phyloP scores from a whole-genome alignment of 37 sponge, comb jelly and placozoan species.

The Haliclona indistincta region DNA sequence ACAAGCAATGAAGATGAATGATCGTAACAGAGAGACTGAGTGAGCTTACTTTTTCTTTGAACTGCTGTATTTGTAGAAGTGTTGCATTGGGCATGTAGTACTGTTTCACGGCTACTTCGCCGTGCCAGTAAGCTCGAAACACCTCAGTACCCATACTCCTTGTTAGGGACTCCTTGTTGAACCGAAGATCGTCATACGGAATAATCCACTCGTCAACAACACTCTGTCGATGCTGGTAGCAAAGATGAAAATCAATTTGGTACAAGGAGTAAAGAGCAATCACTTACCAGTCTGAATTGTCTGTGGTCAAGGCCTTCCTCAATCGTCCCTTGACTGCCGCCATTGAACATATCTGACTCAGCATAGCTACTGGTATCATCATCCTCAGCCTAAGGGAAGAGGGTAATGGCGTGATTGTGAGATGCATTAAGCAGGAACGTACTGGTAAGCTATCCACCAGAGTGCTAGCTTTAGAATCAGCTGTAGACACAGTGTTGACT shows the following conservation, averaged over 20 bases:
- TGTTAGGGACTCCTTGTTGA: conserved; percentile 50
- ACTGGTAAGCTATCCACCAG: conserved; percentile 40
- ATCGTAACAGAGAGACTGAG: neutral
- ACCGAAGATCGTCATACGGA: conserved; percentile 66
- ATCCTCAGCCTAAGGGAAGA: conserved; percentile 24
- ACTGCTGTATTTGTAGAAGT: conserved; percentile 60
- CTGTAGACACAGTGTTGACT: conserved; percentile 29
- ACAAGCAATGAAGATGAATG: neutral
- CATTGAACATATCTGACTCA: conserved; percentile 6
- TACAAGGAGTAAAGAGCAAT: neutral
- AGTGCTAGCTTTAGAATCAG: conserved; percentile 61
- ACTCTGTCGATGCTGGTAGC: conserved; percentile 57
- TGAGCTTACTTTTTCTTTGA: conserved; percentile 75
- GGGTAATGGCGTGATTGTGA: neutral
- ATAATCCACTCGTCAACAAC: conserved; percentile 91
- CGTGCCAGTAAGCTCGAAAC: conserved; percentile 91
- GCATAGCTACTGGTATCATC: conserved; percentile 22
- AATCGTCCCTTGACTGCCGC: conserved; percentile 16
- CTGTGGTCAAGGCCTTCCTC: neutral
- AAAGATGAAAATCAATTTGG: neutral
- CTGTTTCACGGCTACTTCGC: conserved; percentile 87
- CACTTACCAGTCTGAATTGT: neutral
- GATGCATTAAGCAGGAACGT: neutral
- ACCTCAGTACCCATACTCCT: conserved; percentile 50
- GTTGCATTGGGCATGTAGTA: conserved; percentile 76